phyloP scores from a whole-genome alignment of 2,888 invertebrate species.

The Lacanobia wlatinum region DNA sequence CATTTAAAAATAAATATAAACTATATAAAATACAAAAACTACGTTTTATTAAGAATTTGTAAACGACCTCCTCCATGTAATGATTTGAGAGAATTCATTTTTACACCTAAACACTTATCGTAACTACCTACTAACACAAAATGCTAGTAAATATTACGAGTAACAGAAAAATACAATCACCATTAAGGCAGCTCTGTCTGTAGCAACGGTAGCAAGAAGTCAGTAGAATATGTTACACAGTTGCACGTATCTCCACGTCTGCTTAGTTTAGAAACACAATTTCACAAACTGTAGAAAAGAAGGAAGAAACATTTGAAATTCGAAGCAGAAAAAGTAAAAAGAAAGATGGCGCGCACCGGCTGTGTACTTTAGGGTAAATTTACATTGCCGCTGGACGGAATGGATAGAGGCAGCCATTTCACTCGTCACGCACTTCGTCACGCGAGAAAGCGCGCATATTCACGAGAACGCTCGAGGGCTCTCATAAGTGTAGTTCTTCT shows the following conservation, averaged over 20 bases:
- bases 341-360: conserved; percentile 1
- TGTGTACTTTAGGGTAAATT: background rate
- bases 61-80: too few relatives aligned
- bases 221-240: conserved; percentile 23
- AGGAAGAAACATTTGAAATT: conserved; percentile 29
- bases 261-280: conserved; percentile 27
- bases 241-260: conserved; percentile 2
- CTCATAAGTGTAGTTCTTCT: background rate
- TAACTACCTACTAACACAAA: background rate
- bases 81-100: background rate
- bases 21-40: too few relatives aligned
- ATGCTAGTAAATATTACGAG: background rate
- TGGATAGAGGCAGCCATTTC: too few relatives aligned
- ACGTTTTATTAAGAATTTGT: too few relatives aligned
- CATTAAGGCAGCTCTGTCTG: conserved; percentile 19
- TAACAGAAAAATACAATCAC: conserved; percentile 15
- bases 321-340: conserved; percentile 28
- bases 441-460: background rate
- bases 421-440: too few relatives aligned
- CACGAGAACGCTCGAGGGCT: background rate
- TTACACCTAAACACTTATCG: background rate
- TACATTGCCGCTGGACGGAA: background rate
- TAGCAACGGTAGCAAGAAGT: conserved; percentile 20
- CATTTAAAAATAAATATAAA: too few relatives aligned
- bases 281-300: conserved; percentile 19